These are phyloP conservation scores for Tenualosa thibaudeaui DNA, from an alignment of 2,797 vertebrate species.

Conservation along the genomic window DNA sequence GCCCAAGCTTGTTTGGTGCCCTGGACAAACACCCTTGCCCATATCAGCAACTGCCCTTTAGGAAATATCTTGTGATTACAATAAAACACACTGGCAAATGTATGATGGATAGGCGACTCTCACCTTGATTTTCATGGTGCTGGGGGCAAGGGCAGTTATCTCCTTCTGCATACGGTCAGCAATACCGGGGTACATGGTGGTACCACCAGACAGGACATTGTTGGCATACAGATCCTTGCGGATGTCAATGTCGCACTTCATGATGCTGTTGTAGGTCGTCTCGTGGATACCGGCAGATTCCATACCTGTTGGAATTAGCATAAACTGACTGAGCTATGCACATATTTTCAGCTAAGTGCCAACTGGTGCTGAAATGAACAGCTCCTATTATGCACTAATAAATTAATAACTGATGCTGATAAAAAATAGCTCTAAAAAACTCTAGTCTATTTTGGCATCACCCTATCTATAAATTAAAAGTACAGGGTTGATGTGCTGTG, in stretches of 20 bases:
- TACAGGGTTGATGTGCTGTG: background rate
- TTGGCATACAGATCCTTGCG: constrained; percentile 89
- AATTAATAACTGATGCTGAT: too few species aligned
- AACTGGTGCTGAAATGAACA: constrained; percentile 21
- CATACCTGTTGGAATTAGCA: constrained; percentile 53
- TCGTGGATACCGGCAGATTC: constrained; percentile 67
- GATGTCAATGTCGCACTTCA: constrained; percentile 75
- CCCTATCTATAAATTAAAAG: background rate
- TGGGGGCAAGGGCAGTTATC: constrained; percentile 86
- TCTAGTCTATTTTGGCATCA: background rate
- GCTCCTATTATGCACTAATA: background rate
- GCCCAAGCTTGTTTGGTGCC: too few species aligned
- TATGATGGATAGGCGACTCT: background rate
- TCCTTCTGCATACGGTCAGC: constrained; percentile 91
- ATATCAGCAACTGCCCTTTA: too few species aligned
- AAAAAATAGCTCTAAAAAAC: background rate
- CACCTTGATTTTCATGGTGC: constrained; percentile 89
- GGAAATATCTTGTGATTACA: background rate
- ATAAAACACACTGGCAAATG: background rate
- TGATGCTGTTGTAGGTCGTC: constrained; percentile 67
- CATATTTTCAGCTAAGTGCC: background rate
- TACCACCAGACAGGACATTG: constrained; percentile 86
- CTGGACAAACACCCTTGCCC: too few species aligned
- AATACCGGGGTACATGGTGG: constrained; percentile 89
- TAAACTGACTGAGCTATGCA: background rate